Evolutionary conservation across 2,797 vertebrate genomes (phyloP).

Genomic region (Astyanax mexicanus): DNA sequence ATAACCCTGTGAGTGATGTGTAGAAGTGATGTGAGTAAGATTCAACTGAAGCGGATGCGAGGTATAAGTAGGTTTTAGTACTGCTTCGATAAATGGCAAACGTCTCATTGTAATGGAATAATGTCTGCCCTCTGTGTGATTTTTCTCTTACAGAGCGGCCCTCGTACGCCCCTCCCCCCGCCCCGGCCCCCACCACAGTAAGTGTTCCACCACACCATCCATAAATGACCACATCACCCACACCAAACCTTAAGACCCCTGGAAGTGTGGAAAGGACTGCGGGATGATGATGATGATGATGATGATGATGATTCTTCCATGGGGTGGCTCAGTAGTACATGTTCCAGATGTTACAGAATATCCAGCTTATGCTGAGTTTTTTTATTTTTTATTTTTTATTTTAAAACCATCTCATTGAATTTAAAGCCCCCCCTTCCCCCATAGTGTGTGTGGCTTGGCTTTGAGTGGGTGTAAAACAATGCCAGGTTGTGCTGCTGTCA

Average conservation of each 20-base stretch:
- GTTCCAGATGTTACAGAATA: neutral
- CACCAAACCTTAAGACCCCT: neutral
- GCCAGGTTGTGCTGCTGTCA: conserved; percentile 51
- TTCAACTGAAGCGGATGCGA: neutral
- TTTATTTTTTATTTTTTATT: neutral
- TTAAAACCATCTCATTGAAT: conserved; percentile 33
- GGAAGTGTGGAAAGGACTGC: conserved; percentile 36
- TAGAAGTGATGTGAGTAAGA: too few species aligned
- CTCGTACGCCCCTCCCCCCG: conserved; percentile 95
- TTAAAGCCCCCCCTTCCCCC: conserved; percentile 16
- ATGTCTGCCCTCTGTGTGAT: conserved; percentile 27
- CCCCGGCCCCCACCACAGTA: conserved; percentile 96
- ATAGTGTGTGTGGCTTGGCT: conserved; percentile 57
- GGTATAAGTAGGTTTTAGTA: conserved; percentile 7
- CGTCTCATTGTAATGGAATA: neutral
- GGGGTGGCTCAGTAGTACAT: conserved; percentile 29
- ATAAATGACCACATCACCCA: conserved; percentile 25
- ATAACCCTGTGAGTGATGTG: too few species aligned
- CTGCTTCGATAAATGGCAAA: neutral
- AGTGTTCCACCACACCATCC: conserved; percentile 74
- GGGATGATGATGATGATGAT: conserved; percentile 31
- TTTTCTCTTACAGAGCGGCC: conserved; percentile 87
- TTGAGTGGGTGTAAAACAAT: conserved; percentile 47
- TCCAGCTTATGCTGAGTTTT: too few species aligned
- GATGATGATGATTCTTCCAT: neutral